phyloP scores from a whole-genome alignment of 2,888 invertebrate species.

The Tetropium fuscum region DNA sequence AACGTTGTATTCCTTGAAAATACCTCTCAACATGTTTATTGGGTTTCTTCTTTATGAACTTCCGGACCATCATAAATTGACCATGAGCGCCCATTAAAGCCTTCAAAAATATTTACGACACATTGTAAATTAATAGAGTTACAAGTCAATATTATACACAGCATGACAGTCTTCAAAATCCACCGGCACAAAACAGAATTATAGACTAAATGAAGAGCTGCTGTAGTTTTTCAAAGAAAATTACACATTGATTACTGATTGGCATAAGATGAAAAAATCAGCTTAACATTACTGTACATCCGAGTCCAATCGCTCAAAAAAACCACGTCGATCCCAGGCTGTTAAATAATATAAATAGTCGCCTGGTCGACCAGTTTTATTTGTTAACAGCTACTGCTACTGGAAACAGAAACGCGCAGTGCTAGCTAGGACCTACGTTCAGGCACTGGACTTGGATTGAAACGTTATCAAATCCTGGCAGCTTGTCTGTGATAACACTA shows the following conservation, averaged over 20 bases:
- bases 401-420: constrained; percentile 54
- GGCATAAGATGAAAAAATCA: constrained; percentile 54
- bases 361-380: constrained; percentile 58
- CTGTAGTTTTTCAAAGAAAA: constrained; percentile 51
- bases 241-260: constrained; percentile 58
- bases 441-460: not conserved
- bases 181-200: not conserved
- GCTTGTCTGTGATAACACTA: constrained; percentile 46
- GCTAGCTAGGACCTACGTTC: constrained; percentile 46
- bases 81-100: no score
- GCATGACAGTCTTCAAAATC: no score
- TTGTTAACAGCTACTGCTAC: constrained; percentile 62
- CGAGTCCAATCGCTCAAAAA: constrained; percentile 44
- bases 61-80: no score
- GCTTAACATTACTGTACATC: constrained; percentile 55
- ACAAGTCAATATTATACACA: no score
- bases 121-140: no score
- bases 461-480: constrained; percentile 23
- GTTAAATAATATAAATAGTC: constrained; percentile 42
- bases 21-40: no score
- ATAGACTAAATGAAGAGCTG: not conserved
- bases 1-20: no score
- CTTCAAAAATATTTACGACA: no score
- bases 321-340: constrained; percentile 35
- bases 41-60: no score